These are phyloP conservation scores for Condylura cristata DNA, from an alignment of 2,113 vertebrate genomes.

Conservation along the genomic window DNA sequence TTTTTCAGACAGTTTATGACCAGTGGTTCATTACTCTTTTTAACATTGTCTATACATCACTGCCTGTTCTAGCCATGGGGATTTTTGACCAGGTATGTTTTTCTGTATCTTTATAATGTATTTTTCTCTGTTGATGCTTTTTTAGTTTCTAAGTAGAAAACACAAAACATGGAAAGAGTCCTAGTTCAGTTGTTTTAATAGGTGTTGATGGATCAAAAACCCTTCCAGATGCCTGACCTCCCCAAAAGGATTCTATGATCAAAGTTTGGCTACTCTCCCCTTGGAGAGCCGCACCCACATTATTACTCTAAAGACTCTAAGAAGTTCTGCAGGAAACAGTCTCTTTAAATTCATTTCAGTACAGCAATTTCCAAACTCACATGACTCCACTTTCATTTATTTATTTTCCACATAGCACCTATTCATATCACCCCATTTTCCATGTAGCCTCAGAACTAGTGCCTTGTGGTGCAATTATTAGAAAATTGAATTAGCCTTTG, in stretches of 20 bases:
- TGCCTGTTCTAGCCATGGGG: conserved; percentile 91
- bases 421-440: background rate
- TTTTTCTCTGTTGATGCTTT: background rate
- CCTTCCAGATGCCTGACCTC: background rate
- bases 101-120: background rate
- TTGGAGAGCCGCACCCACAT: background rate
- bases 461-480: background rate
- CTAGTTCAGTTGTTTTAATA: background rate
- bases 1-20: conserved; percentile 90
- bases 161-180: background rate
- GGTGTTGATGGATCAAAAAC: background rate
- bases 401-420: background rate
- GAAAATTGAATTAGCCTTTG: background rate
- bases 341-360: background rate
- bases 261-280: background rate
- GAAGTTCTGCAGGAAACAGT: background rate
- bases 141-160: conserved; percentile 17
- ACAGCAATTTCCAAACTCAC: background rate
- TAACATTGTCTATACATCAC: conserved; percentile 91
- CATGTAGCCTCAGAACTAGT: background rate
- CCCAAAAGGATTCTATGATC: background rate
- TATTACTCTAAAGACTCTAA: background rate
- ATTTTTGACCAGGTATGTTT: conserved; percentile 91
- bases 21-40: conserved; percentile 93
- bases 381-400: background rate